Evolutionary conservation across 92 coral and sea anemone species (phyloP), one percentile per base, ranked within the genome.

Genomic region (Umimayanthus chanpuru): DNA sequence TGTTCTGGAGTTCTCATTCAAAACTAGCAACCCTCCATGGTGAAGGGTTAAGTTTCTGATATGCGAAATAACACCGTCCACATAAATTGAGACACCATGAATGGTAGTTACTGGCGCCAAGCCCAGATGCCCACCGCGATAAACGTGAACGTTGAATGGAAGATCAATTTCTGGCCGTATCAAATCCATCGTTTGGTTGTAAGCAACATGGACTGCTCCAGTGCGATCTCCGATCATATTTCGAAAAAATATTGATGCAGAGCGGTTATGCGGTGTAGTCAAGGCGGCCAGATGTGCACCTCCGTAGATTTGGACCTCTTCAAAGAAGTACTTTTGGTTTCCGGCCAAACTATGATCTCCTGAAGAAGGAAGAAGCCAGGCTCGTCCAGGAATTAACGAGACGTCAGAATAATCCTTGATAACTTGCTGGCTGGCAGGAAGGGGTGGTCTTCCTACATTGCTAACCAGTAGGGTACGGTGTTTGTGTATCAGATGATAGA

Each of bases 191-290:
- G 90, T 85, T 81, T 93, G 96, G 77, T 87, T 90, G 43, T 79
- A 73, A 14, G 88, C 96, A 14, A 93, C 82, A 77, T 93, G 96
- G 25, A 93, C 68, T 9, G 96, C 91, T 9, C 96, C 96, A 30
- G 91, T 82, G 16, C 94, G 91, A 74, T 93, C 96, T 16, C 96
- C 96, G 49, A 93, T 93, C 96, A 93, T 93, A 89, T 93, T 90
- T 30, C 91, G 91, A 32, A 93, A 93, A 44, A 86, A 81, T 79
- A 93, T 76, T 67, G 93, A 91, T n/a, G 96, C 92, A 32, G 94
- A 88, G 40, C 93, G 90, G 20, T 84, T 89, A 4, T 56, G 89
- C 10, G 92, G 93, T 55, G 71, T 71, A 36, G 93, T 89, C 28
- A 91, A 91, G 21, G 82, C 89, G 29, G 91, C 94, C 20, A 93